These are phyloP conservation scores for Carcinoscorpius rotundicauda DNA, from an alignment of 1,140 invertebrate species.

Conservation along the genomic window DNA sequence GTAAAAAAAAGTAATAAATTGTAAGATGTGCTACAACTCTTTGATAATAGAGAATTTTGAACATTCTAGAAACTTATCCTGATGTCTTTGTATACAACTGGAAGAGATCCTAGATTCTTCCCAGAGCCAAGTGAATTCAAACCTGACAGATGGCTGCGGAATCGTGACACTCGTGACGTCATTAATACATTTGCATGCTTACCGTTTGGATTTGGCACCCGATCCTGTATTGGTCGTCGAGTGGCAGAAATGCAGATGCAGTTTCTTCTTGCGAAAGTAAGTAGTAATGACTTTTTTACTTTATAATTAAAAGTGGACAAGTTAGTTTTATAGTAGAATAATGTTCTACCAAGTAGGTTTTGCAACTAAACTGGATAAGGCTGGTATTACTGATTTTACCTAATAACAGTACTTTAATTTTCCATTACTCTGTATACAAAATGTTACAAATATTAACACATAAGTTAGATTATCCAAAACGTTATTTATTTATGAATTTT, in stretches of 20 bases:
- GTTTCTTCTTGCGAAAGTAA: conserved; percentile 39
- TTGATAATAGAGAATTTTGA: too few relatives aligned
- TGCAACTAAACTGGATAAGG: too few relatives aligned
- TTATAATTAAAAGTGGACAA: too few relatives aligned
- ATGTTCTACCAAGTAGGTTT: too few relatives aligned
- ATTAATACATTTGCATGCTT: conserved; percentile 52
- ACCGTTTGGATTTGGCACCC: conserved; percentile 65
- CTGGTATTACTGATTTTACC: too few relatives aligned
- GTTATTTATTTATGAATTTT: too few relatives aligned
- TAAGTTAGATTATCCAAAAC: too few relatives aligned
- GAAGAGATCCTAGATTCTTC: conserved; percentile 56
- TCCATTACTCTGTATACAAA: too few relatives aligned
- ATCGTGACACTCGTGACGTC: conserved; percentile 21
- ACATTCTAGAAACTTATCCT: conserved; percentile 53
- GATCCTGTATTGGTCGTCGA: conserved; percentile 67
- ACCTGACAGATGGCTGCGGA: conserved; percentile 57
- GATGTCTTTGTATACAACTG: conserved; percentile 65
- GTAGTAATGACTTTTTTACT: background rate
- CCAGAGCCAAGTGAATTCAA: conserved; percentile 49
- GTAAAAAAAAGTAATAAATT: too few relatives aligned
- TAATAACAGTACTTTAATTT: too few relatives aligned
- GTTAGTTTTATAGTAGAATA: too few relatives aligned
- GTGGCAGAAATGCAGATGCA: conserved; percentile 61
- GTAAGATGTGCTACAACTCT: conserved; percentile 1
- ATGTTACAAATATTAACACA: too few relatives aligned